Conservation (phyloP, 2,888 invertebrate genomes). For the Machimus rusticus region DNA sequence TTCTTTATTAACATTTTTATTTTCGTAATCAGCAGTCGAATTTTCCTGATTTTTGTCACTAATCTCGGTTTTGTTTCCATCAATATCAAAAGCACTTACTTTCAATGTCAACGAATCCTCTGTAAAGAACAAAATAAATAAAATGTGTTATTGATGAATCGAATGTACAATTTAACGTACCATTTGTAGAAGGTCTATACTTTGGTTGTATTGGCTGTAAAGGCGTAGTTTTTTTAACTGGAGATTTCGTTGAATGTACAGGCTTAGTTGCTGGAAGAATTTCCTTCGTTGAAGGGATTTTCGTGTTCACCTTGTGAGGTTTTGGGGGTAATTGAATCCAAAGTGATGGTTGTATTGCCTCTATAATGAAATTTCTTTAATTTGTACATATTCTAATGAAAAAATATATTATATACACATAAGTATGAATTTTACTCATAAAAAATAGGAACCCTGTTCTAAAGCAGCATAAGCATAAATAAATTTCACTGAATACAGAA, state of each 20-base stretch:
- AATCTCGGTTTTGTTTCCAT: no score
- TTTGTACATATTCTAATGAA: not conserved
- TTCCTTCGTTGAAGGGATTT: not conserved
- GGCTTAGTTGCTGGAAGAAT: not conserved
- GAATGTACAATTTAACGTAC: not conserved
- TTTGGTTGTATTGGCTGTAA: no score
- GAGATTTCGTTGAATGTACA: not conserved
- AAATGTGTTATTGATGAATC: no score
- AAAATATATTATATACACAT: no score
- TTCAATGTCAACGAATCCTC: not conserved
- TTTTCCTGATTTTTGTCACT: no score
- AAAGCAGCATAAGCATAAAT: no score
- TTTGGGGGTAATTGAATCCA: not conserved
- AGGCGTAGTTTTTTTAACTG: not conserved
- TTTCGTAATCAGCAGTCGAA: no score
- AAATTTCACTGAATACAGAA: no score
- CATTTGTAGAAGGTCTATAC: not conserved
- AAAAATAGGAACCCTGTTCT: no score
- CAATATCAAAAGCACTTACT: not conserved
- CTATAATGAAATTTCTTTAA: not conserved
- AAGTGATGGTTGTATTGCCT: not conserved
- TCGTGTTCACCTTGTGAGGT: not conserved
- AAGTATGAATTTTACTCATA: no score
- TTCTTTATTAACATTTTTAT: no score
- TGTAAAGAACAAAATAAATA: not conserved